A percentile compares a stretch with the other conserved stretches of the same genome.
These are phyloP conservation scores for Phalacrocorax brasilianus DNA, from an alignment of 2,113 vertebrate genomes.

Conservation along the genomic window DNA sequence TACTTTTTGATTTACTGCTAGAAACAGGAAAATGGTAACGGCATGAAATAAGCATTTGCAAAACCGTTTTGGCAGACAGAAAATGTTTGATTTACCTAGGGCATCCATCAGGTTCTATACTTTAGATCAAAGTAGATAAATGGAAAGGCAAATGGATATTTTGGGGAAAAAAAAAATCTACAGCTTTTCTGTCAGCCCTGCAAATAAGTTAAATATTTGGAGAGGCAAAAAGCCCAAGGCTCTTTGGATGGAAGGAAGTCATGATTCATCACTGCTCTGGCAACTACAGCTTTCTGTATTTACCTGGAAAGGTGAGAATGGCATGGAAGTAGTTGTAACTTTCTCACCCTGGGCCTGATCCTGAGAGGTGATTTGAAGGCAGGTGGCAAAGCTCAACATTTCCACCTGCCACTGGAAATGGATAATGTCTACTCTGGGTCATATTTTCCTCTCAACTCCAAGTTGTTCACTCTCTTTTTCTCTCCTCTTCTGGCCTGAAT, in stretches of 20 bases:
- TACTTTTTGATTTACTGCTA: constrained; percentile 79
- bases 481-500: neutral
- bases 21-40: constrained; percentile 78
- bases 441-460: neutral
- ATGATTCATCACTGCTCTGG: constrained; percentile 16
- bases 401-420: neutral
- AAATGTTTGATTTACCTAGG: constrained; percentile 78
- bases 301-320: constrained; percentile 21
- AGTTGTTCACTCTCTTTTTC: neutral
- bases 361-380: neutral
- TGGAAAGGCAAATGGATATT: constrained; percentile 72
- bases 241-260: neutral
- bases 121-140: constrained; percentile 78
- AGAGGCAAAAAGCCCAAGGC: constrained; percentile 13
- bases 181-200: constrained; percentile 63
- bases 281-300: neutral
- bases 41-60: constrained; percentile 76
- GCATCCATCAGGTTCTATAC: constrained; percentile 70
- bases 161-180: constrained; percentile 18
- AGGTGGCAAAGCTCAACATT: neutral
- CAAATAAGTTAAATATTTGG: constrained; percentile 56
- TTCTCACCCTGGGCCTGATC: neutral
- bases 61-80: constrained; percentile 72
- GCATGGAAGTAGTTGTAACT: neutral
- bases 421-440: neutral